phyloP scores from a whole-genome alignment of 1,140 invertebrate genomes.

The Cotesia vestalis region DNA sequence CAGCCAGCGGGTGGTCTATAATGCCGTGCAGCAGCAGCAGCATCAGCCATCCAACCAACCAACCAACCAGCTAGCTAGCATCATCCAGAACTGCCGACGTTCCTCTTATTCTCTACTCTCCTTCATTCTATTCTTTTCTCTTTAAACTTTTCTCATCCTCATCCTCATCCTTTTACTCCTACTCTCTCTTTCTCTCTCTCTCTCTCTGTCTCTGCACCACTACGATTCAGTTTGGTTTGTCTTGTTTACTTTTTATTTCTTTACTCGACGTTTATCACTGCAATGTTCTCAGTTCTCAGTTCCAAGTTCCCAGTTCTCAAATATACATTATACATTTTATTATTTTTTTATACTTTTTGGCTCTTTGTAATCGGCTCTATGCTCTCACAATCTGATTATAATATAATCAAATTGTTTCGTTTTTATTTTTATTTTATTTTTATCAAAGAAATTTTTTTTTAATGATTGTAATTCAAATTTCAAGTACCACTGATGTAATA shows the following conservation, averaged over 20 bases:
- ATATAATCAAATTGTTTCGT: too few relatives aligned
- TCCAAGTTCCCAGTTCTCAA: too few relatives aligned
- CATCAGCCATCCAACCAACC: too few relatives aligned
- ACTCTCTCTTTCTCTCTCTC: slow-evolving; percentile 18
- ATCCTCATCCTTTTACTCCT: slow-evolving; percentile 13
- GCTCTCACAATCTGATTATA: too few relatives aligned
- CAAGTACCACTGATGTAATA: too few relatives aligned
- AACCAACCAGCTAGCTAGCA: too few relatives aligned
- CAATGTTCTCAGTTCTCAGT: not conserved
- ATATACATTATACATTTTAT: too few relatives aligned
- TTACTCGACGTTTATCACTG: slow-evolving; percentile 11
- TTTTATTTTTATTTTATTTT: too few relatives aligned
- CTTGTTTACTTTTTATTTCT: not conserved
- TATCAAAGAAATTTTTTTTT: too few relatives aligned
- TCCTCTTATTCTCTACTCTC: slow-evolving; percentile 23
- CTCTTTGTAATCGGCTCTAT: too few relatives aligned
- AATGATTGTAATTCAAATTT: too few relatives aligned
- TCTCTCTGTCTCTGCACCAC: slow-evolving; percentile 8
- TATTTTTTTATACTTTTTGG: too few relatives aligned
- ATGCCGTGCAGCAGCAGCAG: slow-evolving; percentile 24
- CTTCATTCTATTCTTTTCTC: slow-evolving; percentile 27
- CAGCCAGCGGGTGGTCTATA: slow-evolving; percentile 35
- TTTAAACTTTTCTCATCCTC: slow-evolving; percentile 13
- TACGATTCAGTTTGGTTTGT: not conserved
- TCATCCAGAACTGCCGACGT: slow-evolving; percentile 27